A percentile compares a stretch with the other conserved stretches of the same genome.
Evolutionary conservation across 2,113 vertebrate species (phyloP).

Genomic region (Chaetorhynchus papuensis): DNA sequence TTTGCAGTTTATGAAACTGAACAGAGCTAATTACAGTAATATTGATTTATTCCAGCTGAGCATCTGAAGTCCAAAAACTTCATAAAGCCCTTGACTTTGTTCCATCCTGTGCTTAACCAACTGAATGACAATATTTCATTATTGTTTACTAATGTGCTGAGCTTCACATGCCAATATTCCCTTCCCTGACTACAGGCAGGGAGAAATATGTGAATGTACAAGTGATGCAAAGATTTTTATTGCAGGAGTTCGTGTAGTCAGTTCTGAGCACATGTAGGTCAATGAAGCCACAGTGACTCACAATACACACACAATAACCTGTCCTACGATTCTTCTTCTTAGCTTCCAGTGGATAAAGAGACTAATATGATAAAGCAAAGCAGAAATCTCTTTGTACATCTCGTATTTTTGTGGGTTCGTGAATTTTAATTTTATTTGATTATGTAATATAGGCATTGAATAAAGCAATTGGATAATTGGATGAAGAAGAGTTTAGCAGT

Average conservation of each 20-base stretch:
- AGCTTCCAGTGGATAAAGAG: neutral
- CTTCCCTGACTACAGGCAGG: neutral
- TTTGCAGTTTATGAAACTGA: neutral
- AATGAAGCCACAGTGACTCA: neutral
- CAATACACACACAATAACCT: neutral
- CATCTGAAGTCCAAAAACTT: neutral
- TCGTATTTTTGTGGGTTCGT: neutral
- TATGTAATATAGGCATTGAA: neutral
- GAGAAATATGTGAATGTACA: neutral
- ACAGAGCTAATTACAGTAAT: neutral
- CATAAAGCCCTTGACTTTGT: neutral
- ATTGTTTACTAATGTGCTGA: neutral
- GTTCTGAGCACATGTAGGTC: neutral
- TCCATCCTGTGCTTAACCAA: neutral
- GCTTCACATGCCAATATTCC: neutral
- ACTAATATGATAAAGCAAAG: neutral
- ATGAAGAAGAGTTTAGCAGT: neutral
- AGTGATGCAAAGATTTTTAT: neutral
- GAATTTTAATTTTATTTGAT: neutral
- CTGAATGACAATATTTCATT: slow-evolving; percentile 5
- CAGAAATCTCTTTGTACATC: neutral
- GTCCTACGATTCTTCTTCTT: neutral
- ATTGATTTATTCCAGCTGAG: neutral
- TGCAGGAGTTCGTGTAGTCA: neutral
- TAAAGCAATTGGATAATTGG: fast-evolving